phyloP scores from a whole-genome alignment of 2,113 vertebrate species.

The Tor tambroides region DNA sequence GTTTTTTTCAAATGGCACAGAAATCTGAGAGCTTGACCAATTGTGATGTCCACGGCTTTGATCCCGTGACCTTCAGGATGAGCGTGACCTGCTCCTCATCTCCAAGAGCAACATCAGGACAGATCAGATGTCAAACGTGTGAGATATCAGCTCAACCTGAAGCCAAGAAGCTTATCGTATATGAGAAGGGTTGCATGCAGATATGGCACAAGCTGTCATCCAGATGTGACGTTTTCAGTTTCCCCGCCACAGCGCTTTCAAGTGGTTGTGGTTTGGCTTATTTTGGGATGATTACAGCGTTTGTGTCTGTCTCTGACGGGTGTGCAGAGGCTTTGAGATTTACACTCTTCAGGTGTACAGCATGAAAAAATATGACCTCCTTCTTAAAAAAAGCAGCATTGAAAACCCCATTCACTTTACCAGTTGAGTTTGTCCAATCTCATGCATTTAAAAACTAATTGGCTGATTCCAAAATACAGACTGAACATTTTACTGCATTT shows the following conservation, averaged over 20 bases:
- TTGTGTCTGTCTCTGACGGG: too few species aligned
- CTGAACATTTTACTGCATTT: not conserved
- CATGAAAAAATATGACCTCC: too few species aligned
- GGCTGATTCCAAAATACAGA: not conserved
- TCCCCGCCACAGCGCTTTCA: not conserved
- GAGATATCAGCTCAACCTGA: not conserved
- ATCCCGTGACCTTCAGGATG: not conserved
- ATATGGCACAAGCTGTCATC: constrained; percentile 9
- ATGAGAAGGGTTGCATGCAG: not conserved
- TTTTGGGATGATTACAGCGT: constrained; percentile 11
- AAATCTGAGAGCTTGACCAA: not conserved
- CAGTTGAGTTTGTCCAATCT: not conserved
- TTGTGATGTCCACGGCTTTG: not conserved
- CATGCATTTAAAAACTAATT: not conserved
- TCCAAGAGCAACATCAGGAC: not conserved
- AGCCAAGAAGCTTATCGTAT: not conserved
- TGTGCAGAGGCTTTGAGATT: too few species aligned
- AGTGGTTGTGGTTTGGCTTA: not conserved
- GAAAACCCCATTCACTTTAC: too few species aligned
- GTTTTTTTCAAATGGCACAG: not conserved
- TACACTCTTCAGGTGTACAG: too few species aligned
- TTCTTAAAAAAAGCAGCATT: too few species aligned
- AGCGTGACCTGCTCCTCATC: not conserved
- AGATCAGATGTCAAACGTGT: not conserved
- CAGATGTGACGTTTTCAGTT: not conserved